These are phyloP conservation scores for Pangasius djambal DNA, from an alignment of 2,797 vertebrate genomes.

Conservation along the genomic window DNA sequence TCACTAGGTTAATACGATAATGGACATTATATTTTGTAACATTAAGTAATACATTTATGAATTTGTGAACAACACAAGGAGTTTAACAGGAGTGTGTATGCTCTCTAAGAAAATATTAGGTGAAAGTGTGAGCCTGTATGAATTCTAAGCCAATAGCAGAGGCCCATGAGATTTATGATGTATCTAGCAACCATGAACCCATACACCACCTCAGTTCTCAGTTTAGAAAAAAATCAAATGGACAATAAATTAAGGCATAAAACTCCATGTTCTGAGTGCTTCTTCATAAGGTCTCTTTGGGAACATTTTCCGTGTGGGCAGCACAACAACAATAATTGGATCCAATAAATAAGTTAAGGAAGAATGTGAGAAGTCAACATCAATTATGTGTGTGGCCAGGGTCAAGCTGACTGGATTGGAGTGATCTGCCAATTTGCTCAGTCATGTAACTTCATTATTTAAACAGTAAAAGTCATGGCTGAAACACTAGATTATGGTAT, in stretches of 20 bases:
- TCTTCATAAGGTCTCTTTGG: conserved; percentile 42
- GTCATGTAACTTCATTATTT: conserved; percentile 21
- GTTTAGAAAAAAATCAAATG: conserved; percentile 57
- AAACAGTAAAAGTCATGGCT: neutral
- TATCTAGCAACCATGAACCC: conserved; percentile 31
- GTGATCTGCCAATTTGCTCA: conserved; percentile 2
- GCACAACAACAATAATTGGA: conserved; percentile 50
- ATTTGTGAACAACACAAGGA: neutral
- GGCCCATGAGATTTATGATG: conserved; percentile 44
- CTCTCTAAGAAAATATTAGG: conserved; percentile 16
- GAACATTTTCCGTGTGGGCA: conserved; percentile 50
- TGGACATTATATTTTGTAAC: neutral
- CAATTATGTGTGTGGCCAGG: conserved; percentile 15
- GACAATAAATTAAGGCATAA: conserved; percentile 58
- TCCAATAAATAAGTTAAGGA: conserved; percentile 47
- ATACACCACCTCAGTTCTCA: conserved; percentile 46
- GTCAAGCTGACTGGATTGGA: conserved; percentile 21
- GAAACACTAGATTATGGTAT: neutral
- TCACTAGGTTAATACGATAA: neutral
- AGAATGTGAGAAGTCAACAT: neutral
- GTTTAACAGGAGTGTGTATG: neutral
- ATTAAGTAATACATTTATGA: neutral
- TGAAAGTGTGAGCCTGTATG: neutral
- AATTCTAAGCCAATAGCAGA: conserved; percentile 14
- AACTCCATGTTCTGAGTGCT: conserved; percentile 38